Conservation (phyloP, 2,888 invertebrate genomes). For the Apamea crenata region DNA sequence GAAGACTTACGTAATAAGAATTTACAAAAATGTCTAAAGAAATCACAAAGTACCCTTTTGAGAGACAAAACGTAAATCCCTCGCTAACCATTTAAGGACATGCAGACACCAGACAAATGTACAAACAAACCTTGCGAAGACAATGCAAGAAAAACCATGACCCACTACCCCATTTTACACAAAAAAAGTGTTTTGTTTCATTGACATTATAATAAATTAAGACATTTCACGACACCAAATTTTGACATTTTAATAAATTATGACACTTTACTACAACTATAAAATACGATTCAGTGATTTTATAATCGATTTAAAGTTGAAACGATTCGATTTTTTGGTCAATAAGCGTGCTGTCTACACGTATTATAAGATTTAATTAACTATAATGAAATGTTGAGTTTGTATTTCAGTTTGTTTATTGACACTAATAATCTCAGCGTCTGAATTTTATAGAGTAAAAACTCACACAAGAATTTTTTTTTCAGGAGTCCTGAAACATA, state of each 20-base stretch:
- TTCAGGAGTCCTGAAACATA: not conserved
- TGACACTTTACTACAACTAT: slow-evolving; percentile 25
- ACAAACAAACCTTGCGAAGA: slow-evolving; percentile 40
- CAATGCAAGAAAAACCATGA: slow-evolving; percentile 51
- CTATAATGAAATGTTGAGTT: not conserved
- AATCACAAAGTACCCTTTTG: not conserved
- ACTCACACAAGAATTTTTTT: not conserved
- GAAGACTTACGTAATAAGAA: not conserved
- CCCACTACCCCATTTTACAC: slow-evolving; percentile 39
- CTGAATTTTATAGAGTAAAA: not conserved
- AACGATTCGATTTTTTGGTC: slow-evolving; percentile 6
- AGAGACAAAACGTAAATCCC: slow-evolving; percentile 4
- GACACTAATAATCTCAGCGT: not conserved
- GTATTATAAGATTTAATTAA: not conserved
- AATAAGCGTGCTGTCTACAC: not conserved
- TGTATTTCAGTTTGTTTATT: not conserved
- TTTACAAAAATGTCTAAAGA: slow-evolving; percentile 7
- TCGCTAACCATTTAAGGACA: slow-evolving; percentile 32
- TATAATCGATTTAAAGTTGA: slow-evolving; percentile 49
- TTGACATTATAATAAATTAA: slow-evolving; percentile 52
- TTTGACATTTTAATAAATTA: slow-evolving; percentile 59
- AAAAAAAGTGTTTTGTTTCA: slow-evolving; percentile 33
- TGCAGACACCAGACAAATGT: slow-evolving; percentile 16
- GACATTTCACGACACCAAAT: slow-evolving; percentile 17
- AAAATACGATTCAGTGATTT: slow-evolving; percentile 33